Base-by-base conservation (phyloP, 2,888 invertebrate genomes). In the Campoletis raptor region DNA sequence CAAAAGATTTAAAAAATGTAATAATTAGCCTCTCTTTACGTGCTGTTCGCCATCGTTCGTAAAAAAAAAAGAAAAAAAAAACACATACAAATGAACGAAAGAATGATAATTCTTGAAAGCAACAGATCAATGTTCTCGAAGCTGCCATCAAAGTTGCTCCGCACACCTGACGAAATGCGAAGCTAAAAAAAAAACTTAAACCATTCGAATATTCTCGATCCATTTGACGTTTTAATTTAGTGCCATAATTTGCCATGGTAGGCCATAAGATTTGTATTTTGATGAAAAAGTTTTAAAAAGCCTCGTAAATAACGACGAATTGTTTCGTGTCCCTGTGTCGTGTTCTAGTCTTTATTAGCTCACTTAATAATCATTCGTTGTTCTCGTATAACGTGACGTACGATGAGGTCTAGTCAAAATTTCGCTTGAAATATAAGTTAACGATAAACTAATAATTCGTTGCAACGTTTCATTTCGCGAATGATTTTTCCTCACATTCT, bases 171-270 rank as follows among this genome's bases (percentile, higher is more conserved):
- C n/a, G 57, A 48, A 36, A 54, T 37, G 21, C 10, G n/a, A 30
- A 30, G 36, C 12, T 8, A 52, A 36, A 61, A n/a, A n/a, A 73
- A 78, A 67, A 74, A 5, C n/a, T 18, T 57, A 54, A n/a, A n/a
- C n/a, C n/a, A 52, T 69, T 69, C n/a, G 36, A 36, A 57, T 42
- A 36, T 82, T 89, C 82, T 84, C 81, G 66, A 78, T 79, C 61
- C 61, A 7, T n/a, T 73, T 10, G 69, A 69, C 73, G 69, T 74
- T 83, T 57, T 67, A 79, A 48, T 52, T 37, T 83, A 83, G 93
- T 93, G 93, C 93, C 93, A 93, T 93, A 91, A 90, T 91, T 92
- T 90, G 91, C 90, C 91, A 92, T 92, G 90, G 86, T 92, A 88
- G 87, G 76, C 81, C 74, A 30, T 85, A 73, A 87, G 79, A 21